Evolutionary conservation across 2,888 invertebrate genomes (phyloP).

Genomic region (Scrobipalpa atriplicella): DNA sequence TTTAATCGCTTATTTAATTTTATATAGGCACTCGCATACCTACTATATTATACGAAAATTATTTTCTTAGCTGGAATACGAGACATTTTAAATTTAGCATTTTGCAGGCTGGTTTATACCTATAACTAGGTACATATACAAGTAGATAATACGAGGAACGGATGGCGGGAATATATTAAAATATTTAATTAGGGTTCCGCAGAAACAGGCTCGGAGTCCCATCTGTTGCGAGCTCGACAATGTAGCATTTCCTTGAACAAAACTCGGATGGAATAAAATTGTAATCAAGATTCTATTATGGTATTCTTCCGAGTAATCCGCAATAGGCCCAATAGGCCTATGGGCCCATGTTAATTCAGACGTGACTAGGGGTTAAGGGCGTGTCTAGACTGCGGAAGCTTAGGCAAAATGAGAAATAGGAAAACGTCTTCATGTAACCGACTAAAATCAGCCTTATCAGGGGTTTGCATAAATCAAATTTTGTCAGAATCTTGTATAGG

Average conservation of each 20-base stretch:
- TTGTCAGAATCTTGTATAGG: too few relatives aligned
- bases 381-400: neutral
- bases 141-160: slow-evolving; percentile 55
- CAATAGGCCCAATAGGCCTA: slow-evolving; percentile 26
- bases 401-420: neutral
- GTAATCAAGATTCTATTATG: slow-evolving; percentile 68
- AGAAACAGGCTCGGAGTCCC: slow-evolving; percentile 58
- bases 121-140: slow-evolving; percentile 38
- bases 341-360: slow-evolving; percentile 46
- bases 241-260: slow-evolving; percentile 64
- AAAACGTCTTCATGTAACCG: too few relatives aligned
- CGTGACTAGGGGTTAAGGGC: slow-evolving; percentile 46
- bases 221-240: slow-evolving; percentile 58
- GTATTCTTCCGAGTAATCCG: slow-evolving; percentile 52
- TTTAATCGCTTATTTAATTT: slow-evolving; percentile 2
- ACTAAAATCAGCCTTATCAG: too few relatives aligned
- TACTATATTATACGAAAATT: slow-evolving; percentile 22
- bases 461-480: too few relatives aligned
- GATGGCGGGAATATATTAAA: slow-evolving; percentile 72
- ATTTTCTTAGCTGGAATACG: slow-evolving; percentile 23
- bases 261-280: slow-evolving; percentile 59
- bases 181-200: slow-evolving; percentile 71
- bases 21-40: neutral
- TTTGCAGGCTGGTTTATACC: slow-evolving; percentile 31
- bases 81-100: slow-evolving; percentile 53